phyloP scores from a whole-genome alignment of 2,797 vertebrate species.

The Labeo calbasu region DNA sequence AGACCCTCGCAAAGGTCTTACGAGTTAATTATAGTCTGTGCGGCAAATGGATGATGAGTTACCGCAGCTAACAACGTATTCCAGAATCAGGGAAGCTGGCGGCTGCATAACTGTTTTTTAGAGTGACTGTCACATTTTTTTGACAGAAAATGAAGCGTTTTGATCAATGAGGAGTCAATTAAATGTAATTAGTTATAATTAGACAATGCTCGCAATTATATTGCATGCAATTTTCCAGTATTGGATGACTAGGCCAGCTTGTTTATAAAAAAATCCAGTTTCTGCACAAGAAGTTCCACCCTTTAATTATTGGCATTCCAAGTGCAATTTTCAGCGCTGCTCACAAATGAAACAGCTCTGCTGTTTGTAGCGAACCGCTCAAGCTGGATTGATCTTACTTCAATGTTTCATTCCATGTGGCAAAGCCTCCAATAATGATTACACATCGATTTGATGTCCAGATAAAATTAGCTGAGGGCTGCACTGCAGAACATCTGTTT shows the following conservation, averaged over 20 bases:
- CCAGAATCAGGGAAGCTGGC: neutral
- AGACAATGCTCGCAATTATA: slow-evolving; percentile 16
- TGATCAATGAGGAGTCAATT: slow-evolving; percentile 28
- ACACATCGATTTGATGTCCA: slow-evolving; percentile 66
- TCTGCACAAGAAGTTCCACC: neutral
- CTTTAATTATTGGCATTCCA: slow-evolving; percentile 19
- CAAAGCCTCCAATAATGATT: slow-evolving; percentile 64
- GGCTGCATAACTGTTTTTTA: neutral
- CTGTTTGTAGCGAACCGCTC: slow-evolving; percentile 18
- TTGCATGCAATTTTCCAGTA: slow-evolving; percentile 10
- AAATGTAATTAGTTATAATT: slow-evolving; percentile 39
- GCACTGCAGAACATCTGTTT: slow-evolving; percentile 52
- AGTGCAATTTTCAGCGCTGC: neutral
- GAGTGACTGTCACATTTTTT: slow-evolving; percentile 1
- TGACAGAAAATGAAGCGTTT: slow-evolving; percentile 17
- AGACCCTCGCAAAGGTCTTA: slow-evolving; percentile 19
- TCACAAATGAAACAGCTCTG: slow-evolving; percentile 19
- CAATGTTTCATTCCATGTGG: slow-evolving; percentile 65
- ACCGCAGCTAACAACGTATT: neutral
- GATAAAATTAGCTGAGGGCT: slow-evolving; percentile 62
- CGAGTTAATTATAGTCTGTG: slow-evolving; percentile 45
- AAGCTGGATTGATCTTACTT: slow-evolving; percentile 61
- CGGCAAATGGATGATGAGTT: slow-evolving; percentile 15
- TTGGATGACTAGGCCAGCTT: neutral
- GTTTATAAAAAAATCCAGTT: neutral